Evolutionary conservation across 2,888 invertebrate species (phyloP).

Genomic region (Tyria jacobaeae): DNA sequence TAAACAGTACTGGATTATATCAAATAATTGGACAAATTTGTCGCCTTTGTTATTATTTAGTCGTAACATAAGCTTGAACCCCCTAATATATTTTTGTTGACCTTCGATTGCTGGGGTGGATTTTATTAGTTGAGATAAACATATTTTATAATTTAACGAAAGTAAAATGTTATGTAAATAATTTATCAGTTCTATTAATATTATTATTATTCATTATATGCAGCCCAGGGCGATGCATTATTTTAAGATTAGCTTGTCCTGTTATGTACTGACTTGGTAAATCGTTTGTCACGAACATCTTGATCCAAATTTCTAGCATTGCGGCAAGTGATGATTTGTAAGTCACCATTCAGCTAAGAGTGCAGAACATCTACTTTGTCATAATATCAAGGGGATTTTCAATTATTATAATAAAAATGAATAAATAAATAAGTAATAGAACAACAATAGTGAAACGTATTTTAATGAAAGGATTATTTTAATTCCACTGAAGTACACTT

Average conservation of each 20-base stretch:
- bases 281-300: background rate
- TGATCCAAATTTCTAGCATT: background rate
- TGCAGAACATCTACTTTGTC: background rate
- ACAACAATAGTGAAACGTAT: background rate
- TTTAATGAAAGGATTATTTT: constrained; percentile 14
- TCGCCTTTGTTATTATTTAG: constrained; percentile 35
- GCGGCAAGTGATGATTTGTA: background rate
- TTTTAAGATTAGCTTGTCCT: background rate
- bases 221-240: background rate
- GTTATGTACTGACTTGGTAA: background rate
- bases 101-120: constrained; percentile 21
- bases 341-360: background rate
- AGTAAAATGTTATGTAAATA: constrained; percentile 41
- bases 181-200: constrained; percentile 21
- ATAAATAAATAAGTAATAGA: background rate
- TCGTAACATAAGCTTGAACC: constrained; percentile 28
- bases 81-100: constrained; percentile 31
- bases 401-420: background rate
- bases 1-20: constrained; percentile 26
- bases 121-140: constrained; percentile 14
- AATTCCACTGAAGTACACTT: constrained; percentile 42
- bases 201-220: constrained; percentile 7
- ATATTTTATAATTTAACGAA: constrained; percentile 20
- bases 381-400: background rate
- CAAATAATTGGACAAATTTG: constrained; percentile 27